Evolutionary conservation across 2,888 invertebrate genomes (phyloP).

Genomic region (Zaprionus obscuricornis): DNA sequence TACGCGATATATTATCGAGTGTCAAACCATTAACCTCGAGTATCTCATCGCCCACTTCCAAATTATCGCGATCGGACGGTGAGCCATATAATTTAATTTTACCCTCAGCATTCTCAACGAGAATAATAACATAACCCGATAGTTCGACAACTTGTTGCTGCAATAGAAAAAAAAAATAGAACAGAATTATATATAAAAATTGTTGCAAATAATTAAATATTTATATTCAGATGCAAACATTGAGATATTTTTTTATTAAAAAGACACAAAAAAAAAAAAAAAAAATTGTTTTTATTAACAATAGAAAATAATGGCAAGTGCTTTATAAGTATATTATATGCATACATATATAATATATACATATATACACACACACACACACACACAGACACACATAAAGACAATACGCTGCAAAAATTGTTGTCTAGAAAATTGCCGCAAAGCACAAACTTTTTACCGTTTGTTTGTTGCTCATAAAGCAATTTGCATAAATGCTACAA

Average conservation of each 20-base stretch:
- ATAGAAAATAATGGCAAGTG: too few species aligned
- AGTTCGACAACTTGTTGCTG: slow-evolving; percentile 90
- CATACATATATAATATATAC: too few species aligned
- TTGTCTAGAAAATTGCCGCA: slow-evolving; percentile 34
- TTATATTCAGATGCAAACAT: too few species aligned
- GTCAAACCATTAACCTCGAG: slow-evolving; percentile 97
- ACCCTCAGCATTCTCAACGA: slow-evolving; percentile 96
- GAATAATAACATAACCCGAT: slow-evolving; percentile 97
- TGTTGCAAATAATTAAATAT: not conserved
- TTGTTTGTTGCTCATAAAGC: slow-evolving; percentile 49
- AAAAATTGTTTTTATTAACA: too few species aligned
- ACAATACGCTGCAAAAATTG: too few species aligned
- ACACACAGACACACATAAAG: too few species aligned
- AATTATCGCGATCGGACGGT: slow-evolving; percentile 95
- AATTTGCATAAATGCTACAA: slow-evolving; percentile 72
- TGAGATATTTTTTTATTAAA: too few species aligned
- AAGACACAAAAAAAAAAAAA: too few species aligned
- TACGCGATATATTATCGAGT: slow-evolving; percentile 94
- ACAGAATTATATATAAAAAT: not conserved
- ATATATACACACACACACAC: not conserved
- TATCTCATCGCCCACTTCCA: slow-evolving; percentile 98
- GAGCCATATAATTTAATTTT: slow-evolving; percentile 97
- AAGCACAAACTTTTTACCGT: slow-evolving; percentile 41
- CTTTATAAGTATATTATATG: not conserved
- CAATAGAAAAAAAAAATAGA: slow-evolving; percentile 16